Percentiles rank a stretch among this genome's conserved stretches.
These are phyloP conservation scores for Drosophila lacteicornis DNA, from an alignment of 1,140 invertebrate species.

Conservation along the genomic window DNA sequence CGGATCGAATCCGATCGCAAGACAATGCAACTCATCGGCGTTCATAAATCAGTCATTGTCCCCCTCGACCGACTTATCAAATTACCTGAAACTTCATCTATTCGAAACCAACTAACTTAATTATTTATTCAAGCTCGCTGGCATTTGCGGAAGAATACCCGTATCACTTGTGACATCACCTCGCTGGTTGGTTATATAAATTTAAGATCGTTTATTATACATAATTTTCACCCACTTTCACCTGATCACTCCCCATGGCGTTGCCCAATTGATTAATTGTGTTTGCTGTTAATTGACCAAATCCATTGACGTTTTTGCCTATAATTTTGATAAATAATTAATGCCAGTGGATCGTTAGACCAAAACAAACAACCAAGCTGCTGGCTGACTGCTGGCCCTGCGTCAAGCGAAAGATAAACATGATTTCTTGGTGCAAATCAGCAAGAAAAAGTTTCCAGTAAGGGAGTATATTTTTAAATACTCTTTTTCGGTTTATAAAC, in stretches of 20 bases:
- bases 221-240: conserved; percentile 28
- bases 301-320: conserved; percentile 31
- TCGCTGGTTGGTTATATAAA: neutral
- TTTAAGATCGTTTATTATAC: neutral
- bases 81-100: conserved; percentile 10
- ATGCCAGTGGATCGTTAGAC: conserved; percentile 9
- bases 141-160: conserved; percentile 16
- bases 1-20: neutral
- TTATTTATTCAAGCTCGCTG: conserved; percentile 11
- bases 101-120: neutral
- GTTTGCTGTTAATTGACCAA: conserved; percentile 30
- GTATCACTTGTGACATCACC: conserved; percentile 3
- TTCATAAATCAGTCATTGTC: conserved; percentile 13
- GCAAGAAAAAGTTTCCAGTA: neutral
- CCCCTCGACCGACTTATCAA: conserved; percentile 7
- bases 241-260: conserved; percentile 1
- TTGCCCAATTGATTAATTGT: conserved; percentile 30
- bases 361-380: conserved; percentile 33
- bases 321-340: conserved; percentile 40
- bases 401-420: conserved; percentile 36
- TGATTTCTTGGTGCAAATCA: neutral
- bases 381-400: too few species aligned
- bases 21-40: conserved; percentile 2
- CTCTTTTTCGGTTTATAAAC: neutral
- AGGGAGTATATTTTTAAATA: neutral